Percentiles rank a stretch among this genome's conserved stretches.
phyloP scores from a whole-genome alignment of 2,888 invertebrate genomes.

The Drosophila acutilabella region DNA sequence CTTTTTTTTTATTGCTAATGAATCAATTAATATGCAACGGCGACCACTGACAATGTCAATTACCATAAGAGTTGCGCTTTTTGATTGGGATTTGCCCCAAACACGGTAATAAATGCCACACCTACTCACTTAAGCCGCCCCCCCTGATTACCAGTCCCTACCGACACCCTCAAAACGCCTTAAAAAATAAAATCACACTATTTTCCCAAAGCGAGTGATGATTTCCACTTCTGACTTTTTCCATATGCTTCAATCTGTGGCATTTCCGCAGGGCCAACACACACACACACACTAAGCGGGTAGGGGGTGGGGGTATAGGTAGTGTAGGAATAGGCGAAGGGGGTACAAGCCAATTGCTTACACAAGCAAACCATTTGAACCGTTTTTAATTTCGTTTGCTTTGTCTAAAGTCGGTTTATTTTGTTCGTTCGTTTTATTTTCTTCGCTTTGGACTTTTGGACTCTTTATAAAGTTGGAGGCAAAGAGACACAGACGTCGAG shows the following conservation, averaged over 20 bases:
- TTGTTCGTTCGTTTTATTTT: slow-evolving; percentile 29
- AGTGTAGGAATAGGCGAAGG: neutral
- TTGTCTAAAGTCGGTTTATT: slow-evolving; percentile 63
- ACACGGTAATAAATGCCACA: neutral
- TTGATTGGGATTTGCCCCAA: slow-evolving; percentile 31
- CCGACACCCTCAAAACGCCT: neutral
- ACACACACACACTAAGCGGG: neutral
- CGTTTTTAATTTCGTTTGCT: slow-evolving; percentile 79
- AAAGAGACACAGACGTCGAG: slow-evolving; percentile 27
- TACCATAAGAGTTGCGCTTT: slow-evolving; percentile 9
- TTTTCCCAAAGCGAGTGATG: slow-evolving; percentile 18
- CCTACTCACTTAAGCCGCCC: neutral
- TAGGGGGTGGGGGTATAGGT: neutral
- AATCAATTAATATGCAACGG: slow-evolving; percentile 39
- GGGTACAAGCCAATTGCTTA: slow-evolving; percentile 63
- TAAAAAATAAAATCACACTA: slow-evolving; percentile 31
- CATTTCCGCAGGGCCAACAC: slow-evolving; percentile 47
- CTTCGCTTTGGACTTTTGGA: slow-evolving; percentile 59
- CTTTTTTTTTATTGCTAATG: slow-evolving; percentile 12
- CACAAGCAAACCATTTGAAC: slow-evolving; percentile 72
- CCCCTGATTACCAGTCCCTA: neutral
- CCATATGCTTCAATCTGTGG: slow-evolving; percentile 12
- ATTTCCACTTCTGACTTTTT: neutral
- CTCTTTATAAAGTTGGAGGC: slow-evolving; percentile 49
- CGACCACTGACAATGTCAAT: slow-evolving; percentile 22